Conservation (phyloP, 2,113 vertebrate species). For the Andinoacara biseriatus region DNA sequence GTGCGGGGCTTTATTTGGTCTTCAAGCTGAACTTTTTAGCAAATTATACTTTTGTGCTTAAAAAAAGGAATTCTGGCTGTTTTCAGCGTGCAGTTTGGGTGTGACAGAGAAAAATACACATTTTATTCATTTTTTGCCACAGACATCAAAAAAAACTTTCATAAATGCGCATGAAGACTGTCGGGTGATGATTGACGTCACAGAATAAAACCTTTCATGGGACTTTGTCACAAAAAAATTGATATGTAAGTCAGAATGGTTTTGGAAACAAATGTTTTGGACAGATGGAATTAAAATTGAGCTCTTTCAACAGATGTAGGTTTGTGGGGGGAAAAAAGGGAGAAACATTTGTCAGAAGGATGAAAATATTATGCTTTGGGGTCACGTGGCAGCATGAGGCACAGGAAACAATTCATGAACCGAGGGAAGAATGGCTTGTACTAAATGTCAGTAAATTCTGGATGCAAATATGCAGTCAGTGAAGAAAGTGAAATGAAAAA, state of each 20-base stretch:
- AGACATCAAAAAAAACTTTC: background rate
- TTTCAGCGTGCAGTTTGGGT: background rate
- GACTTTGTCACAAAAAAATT: background rate
- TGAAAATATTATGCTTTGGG: background rate
- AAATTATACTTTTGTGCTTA: background rate
- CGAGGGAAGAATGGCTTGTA: background rate
- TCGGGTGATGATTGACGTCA: background rate
- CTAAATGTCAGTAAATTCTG: background rate
- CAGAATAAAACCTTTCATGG: background rate
- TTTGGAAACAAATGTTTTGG: background rate
- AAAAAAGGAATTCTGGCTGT: background rate
- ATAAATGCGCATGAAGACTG: background rate
- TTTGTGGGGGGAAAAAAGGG: background rate
- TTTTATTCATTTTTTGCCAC: background rate
- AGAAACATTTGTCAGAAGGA: background rate
- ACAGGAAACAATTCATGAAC: background rate
- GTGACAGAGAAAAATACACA: background rate
- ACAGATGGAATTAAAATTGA: background rate
- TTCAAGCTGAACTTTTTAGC: too few species aligned
- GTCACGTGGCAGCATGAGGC: background rate
- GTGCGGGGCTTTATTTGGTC: too few species aligned
- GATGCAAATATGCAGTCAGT: background rate
- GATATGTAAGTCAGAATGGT: background rate
- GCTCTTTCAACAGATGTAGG: background rate
- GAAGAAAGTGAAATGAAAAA: conserved; percentile 1